Evolutionary conservation across 1,140 invertebrate genomes (phyloP).

Genomic region (Idris sp.): DNA sequence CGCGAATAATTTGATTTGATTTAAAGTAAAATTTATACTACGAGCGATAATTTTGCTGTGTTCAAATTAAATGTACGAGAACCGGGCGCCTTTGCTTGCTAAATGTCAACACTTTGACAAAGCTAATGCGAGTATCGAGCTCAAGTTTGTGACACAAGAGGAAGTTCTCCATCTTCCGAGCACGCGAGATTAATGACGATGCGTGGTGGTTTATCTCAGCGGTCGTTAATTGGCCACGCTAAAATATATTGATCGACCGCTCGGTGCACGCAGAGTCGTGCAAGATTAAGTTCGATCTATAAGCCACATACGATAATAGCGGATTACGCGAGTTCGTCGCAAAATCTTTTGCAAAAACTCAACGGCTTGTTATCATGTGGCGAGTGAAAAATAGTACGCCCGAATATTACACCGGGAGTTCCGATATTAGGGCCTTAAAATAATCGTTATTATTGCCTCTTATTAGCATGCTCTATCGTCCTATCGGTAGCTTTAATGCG

Average conservation of each 20-base stretch:
- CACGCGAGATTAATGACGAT: constrained; percentile 62
- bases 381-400: constrained; percentile 65
- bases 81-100: constrained; percentile 4
- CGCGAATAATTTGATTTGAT: constrained; percentile 39
- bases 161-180: constrained; percentile 59
- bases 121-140: constrained; percentile 47
- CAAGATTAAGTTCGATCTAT: constrained; percentile 56
- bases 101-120: constrained; percentile 49
- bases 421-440: constrained; percentile 66
- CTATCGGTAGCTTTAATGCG: constrained; percentile 69
- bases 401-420: constrained; percentile 62
- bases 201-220: constrained; percentile 59
- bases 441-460: constrained; percentile 72
- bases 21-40: constrained; percentile 32
- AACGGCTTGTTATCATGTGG: constrained; percentile 60
- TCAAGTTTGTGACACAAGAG: constrained; percentile 49
- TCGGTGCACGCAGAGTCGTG: constrained; percentile 42
- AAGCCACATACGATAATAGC: constrained; percentile 46
- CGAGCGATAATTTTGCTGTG: constrained; percentile 39
- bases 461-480: constrained; percentile 73
- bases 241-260: constrained; percentile 59
- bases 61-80: constrained; percentile 33
- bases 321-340: constrained; percentile 57
- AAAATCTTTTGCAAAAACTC: constrained; percentile 52
- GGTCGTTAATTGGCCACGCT: constrained; percentile 59